phyloP scores from a whole-genome alignment of 1,140 invertebrate species.

The Cydia strobilella region DNA sequence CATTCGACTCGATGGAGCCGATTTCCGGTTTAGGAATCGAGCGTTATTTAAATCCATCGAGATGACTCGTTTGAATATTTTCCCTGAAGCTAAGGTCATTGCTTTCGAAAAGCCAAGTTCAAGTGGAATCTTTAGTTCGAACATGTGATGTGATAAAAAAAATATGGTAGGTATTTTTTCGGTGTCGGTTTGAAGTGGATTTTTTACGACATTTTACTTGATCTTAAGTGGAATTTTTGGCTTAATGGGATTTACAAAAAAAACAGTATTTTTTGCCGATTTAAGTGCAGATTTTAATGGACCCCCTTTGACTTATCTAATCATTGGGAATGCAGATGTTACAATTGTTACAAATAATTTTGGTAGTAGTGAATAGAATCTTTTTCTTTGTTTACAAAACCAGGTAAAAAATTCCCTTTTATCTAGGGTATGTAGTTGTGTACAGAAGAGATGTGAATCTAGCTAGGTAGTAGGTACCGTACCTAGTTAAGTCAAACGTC shows the following conservation, averaged over 20 bases:
- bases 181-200: not conserved
- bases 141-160: slow-evolving; percentile 6
- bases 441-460: too few relatives aligned
- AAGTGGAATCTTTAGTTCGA: slow-evolving; percentile 4
- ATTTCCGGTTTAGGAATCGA: slow-evolving; percentile 15
- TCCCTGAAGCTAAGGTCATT: slow-evolving; percentile 24
- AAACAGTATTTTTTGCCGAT: not conserved
- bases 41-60: slow-evolving; percentile 25
- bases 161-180: not conserved
- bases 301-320: too few relatives aligned
- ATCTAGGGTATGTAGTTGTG: too few relatives aligned
- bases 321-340: too few relatives aligned
- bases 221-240: not conserved
- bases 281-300: too few relatives aligned
- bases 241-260: not conserved
- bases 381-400: too few relatives aligned
- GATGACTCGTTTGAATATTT: slow-evolving; percentile 28
- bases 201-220: not conserved
- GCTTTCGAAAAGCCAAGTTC: slow-evolving; percentile 26
- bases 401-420: too few relatives aligned
- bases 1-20: slow-evolving; percentile 24
- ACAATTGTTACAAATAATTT: too few relatives aligned
- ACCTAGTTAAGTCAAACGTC: too few relatives aligned
- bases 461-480: too few relatives aligned
- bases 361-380: too few relatives aligned